phyloP scores from a whole-genome alignment of 2,888 invertebrate genomes.

The Lypha dubia region DNA sequence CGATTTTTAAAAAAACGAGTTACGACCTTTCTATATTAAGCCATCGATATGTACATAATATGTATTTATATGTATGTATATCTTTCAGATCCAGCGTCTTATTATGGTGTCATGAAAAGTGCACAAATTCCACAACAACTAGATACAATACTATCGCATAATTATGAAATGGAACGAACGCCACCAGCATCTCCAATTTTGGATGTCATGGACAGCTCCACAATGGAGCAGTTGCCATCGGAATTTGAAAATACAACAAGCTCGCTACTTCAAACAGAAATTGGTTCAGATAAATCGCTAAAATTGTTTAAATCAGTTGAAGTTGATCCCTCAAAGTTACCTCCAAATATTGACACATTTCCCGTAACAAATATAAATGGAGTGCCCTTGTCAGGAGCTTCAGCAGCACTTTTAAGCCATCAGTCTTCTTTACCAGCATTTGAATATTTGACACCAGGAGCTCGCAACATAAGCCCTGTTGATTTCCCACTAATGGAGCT shows the following conservation, averaged over 20 bases:
- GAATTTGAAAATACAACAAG: constrained; percentile 49
- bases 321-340: constrained; percentile 53
- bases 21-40: too few species aligned
- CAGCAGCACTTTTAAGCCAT: constrained; percentile 24
- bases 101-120: constrained; percentile 76
- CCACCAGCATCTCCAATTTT: constrained; percentile 78
- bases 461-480: constrained; percentile 73
- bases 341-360: constrained; percentile 7
- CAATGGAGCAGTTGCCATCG: constrained; percentile 55
- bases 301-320: constrained; percentile 61
- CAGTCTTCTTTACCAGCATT: constrained; percentile 77
- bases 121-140: constrained; percentile 47
- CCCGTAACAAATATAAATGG: constrained; percentile 68
- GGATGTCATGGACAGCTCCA: constrained; percentile 78
- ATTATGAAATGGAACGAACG: constrained; percentile 60
- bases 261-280: constrained; percentile 41
- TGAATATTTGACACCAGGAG: constrained; percentile 78
- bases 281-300: constrained; percentile 69
- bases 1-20: too few species aligned
- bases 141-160: constrained; percentile 60
- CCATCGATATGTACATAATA: too few species aligned
- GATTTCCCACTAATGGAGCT: constrained; percentile 81
- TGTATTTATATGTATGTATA: neutral
- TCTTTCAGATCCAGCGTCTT: constrained; percentile 75
- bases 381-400: constrained; percentile 68